Conservation (phyloP, 2,113 vertebrate species). For the Jacana jacana region DNA sequence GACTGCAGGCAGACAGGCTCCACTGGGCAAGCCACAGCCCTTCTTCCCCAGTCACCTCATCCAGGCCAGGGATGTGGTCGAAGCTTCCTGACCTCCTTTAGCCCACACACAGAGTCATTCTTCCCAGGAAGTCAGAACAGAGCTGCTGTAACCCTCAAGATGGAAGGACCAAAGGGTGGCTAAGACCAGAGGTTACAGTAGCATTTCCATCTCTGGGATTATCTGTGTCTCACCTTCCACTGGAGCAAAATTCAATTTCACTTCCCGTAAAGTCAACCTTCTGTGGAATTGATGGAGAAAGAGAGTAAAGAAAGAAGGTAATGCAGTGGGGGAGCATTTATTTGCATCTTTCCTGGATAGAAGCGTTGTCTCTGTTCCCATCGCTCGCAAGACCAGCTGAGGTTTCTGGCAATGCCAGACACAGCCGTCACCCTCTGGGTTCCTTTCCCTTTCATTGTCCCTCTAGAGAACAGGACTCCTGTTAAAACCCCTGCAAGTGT, state of each 20-base stretch:
- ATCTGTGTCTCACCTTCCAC: background rate
- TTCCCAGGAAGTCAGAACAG: background rate
- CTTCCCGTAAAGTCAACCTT: background rate
- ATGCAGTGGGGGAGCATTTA: background rate
- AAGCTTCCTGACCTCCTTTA: background rate
- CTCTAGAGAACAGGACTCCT: conserved; percentile 21
- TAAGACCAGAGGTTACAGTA: background rate
- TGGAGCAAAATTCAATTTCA: background rate
- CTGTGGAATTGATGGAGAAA: background rate
- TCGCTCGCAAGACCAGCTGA: conserved; percentile 29
- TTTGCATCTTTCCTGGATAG: background rate
- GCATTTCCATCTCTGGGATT: background rate
- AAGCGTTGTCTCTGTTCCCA: background rate
- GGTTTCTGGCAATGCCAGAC: conserved; percentile 34
- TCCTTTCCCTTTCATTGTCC: conserved; percentile 48
- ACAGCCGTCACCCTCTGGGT: background rate
- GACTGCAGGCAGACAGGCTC: background rate
- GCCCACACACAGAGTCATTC: background rate
- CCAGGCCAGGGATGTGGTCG: background rate
- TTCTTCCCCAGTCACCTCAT: background rate
- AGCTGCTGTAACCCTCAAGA: background rate
- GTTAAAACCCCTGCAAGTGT: conserved; percentile 45
- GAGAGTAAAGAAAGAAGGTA: background rate
- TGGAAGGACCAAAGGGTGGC: background rate
- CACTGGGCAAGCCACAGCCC: background rate